Conservation (phyloP, 2,797 vertebrate genomes). For the Macroramphosus scolopax region DNA sequence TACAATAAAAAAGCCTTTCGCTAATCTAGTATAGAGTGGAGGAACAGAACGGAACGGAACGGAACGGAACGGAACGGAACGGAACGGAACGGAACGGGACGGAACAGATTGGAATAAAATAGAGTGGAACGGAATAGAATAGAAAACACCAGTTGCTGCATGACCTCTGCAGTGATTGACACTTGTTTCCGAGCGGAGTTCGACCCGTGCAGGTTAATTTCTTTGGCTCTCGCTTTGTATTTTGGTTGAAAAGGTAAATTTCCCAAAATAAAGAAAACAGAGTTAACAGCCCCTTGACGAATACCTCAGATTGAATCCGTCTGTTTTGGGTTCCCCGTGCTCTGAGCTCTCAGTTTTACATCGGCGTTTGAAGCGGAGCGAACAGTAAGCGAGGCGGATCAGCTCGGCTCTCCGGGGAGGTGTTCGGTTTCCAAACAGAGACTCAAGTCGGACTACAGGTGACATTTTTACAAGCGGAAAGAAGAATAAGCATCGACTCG, state of each 20-base stretch:
- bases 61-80: too few relatives aligned
- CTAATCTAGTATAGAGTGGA: too few relatives aligned
- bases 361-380: slow-evolving; percentile 9
- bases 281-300: slow-evolving; percentile 12
- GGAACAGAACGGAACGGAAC: too few relatives aligned
- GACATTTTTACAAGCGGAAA: slow-evolving; percentile 42
- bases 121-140: too few relatives aligned
- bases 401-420: slow-evolving; percentile 14
- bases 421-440: slow-evolving; percentile 45
- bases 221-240: slow-evolving; percentile 10
- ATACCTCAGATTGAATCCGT: slow-evolving; percentile 32
- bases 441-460: slow-evolving; percentile 36
- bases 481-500: slow-evolving; percentile 14
- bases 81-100: too few relatives aligned
- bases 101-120: too few relatives aligned
- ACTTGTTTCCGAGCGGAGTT: slow-evolving; percentile 23
- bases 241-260: slow-evolving; percentile 19
- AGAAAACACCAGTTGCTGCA: too few relatives aligned
- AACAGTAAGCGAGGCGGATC: slow-evolving; percentile 19
- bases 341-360: slow-evolving; percentile 5
- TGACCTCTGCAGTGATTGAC: slow-evolving; percentile 30
- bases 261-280: slow-evolving; percentile 18
- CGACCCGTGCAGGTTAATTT: slow-evolving; percentile 11
- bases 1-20: too few relatives aligned
- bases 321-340: slow-evolving; percentile 20